Evolutionary conservation across 1,140 invertebrate species (phyloP), one percentile per base, ranked within the genome.

Genomic region (Popillia japonica): DNA sequence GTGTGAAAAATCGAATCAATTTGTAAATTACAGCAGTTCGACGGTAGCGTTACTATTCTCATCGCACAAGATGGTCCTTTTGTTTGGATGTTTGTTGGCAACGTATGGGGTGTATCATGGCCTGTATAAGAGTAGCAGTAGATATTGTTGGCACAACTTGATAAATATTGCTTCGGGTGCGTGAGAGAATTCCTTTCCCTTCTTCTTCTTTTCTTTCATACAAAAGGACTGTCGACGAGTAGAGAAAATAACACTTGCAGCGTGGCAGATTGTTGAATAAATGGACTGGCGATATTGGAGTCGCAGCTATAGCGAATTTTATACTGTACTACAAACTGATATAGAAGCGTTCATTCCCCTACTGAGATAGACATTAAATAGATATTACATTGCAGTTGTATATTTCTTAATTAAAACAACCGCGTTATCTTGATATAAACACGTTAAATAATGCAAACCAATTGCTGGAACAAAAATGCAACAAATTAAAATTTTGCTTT

Each of bases 1-100:
- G 48, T 17, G 14, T 55, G 48, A 55, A 55, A 55, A 55, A 55
- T 55, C 48, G 48, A 17, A 55, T 55, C 48, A 55, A 55, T 55
- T 55, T 55, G 48, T 55, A 55, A 55, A 55, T 55, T 55, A 17
- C 17, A 55, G 48, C 17, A 55, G 14, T 55, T 55, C 48, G 48
- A 55, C 48, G 48, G 48, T 55, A 55, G 48, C 48, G 14, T 55
- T 17, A 17, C 48, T 55, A 55, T 55, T 55, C 14, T 55, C 48
- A n/a, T 55, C 48, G 48, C 48, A 55, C 48, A 17, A 55, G 48
- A 17, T n/a, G 48, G 48, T 55, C 11, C 48, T 55, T 55, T 55
- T 55, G 48, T 55, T 55, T 14, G 48, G 17, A 55, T 55, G 48
- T 55, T 55, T 55, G 48, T 55, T 17, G 48, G 48, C 14, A 55